Evolutionary conservation across 35 echinoderm and acorn worm genomes (phyloP).

Genomic region (Acanthaster planci): DNA sequence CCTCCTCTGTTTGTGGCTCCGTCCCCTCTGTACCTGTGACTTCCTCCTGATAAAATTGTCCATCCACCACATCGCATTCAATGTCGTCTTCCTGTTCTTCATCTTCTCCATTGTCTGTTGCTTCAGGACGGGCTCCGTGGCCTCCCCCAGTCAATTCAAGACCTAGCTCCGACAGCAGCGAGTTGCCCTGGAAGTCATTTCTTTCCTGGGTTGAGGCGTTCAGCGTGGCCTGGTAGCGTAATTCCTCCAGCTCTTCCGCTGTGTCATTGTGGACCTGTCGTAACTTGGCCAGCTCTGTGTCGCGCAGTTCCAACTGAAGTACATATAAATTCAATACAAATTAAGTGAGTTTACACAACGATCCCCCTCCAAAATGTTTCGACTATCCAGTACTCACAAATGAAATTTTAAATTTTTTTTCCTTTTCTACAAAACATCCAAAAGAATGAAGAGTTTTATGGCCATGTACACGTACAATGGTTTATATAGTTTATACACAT

Average conservation of each 20-base stretch:
- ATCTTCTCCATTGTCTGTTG: neutral
- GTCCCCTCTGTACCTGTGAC: neutral
- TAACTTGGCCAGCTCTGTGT: conserved; percentile 26
- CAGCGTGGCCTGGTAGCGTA: conserved; percentile 9
- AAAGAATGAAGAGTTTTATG: too few relatives aligned
- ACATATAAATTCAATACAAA: conserved; percentile 1
- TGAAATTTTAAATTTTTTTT: too few relatives aligned
- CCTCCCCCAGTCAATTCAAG: neutral
- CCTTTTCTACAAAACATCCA: too few relatives aligned
- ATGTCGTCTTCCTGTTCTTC: neutral
- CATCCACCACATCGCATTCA: conserved; percentile 21
- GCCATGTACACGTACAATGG: too few relatives aligned
- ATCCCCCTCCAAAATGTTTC: too few relatives aligned
- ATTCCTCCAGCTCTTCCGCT: conserved; percentile 24
- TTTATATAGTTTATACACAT: too few relatives aligned
- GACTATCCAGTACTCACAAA: too few relatives aligned
- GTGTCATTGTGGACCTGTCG: conserved; percentile 28
- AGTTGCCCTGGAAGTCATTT: conserved; percentile 15
- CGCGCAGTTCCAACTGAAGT: neutral
- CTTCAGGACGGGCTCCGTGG: neutral
- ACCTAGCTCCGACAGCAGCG: conserved; percentile 4
- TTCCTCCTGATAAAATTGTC: neutral
- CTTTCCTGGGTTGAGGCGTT: conserved; percentile 2
- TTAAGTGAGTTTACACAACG: too few relatives aligned
- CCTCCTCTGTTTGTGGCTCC: neutral